phyloP scores from a whole-genome alignment of 2,888 invertebrate genomes.

The Smittia aterrima region DNA sequence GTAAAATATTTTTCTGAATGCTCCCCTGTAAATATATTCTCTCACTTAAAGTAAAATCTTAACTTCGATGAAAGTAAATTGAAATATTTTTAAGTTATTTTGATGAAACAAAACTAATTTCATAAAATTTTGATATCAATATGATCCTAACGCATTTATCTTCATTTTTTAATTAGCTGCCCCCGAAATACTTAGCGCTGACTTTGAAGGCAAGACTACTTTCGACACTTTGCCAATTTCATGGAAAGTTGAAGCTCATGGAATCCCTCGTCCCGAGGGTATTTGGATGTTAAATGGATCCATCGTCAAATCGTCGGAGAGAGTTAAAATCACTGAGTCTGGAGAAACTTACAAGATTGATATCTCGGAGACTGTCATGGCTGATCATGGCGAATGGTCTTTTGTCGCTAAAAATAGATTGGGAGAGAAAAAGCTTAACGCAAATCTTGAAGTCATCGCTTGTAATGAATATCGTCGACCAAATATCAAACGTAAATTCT shows the following conservation, averaged over 20 bases:
- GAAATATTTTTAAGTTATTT: background rate
- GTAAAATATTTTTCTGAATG: background rate
- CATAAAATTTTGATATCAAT: too few relatives aligned
- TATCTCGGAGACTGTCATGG: conserved; percentile 65
- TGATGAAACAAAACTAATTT: background rate
- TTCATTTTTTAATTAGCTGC: conserved; percentile 56
- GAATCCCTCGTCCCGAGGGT: conserved; percentile 73
- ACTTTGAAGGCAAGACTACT: conserved; percentile 69
- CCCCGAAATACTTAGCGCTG: conserved; percentile 70
- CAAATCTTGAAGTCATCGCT: conserved; percentile 70
- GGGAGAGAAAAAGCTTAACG: conserved; percentile 73
- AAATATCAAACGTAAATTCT: conserved; percentile 62
- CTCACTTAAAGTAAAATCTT: background rate
- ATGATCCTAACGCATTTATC: too few relatives aligned
- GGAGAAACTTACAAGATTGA: conserved; percentile 73
- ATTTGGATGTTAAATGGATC: conserved; percentile 78
- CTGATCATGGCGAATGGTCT: conserved; percentile 79
- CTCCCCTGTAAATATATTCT: background rate
- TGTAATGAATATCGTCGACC: conserved; percentile 77
- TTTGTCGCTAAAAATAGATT: conserved; percentile 79
- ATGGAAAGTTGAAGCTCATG: conserved; percentile 75
- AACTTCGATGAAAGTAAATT: background rate
- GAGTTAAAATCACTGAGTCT: conserved; percentile 62
- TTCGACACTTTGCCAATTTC: conserved; percentile 79
- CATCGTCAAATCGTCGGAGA: conserved; percentile 64